Base-by-base conservation (phyloP, 2,888 invertebrate genomes). In the Eugnorisma glareosa region DNA sequence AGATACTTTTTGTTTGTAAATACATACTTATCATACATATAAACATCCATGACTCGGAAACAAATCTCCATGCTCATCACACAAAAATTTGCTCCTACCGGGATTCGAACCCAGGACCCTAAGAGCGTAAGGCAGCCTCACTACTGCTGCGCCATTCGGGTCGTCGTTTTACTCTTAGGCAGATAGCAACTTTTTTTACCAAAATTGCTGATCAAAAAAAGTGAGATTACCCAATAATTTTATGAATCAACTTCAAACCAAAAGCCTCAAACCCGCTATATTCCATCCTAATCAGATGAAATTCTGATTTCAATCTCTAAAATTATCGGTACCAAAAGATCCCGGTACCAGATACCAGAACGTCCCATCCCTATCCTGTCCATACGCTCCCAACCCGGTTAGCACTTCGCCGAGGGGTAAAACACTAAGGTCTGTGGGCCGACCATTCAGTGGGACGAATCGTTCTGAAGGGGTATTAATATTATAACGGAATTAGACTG, bases 371-470 rank as follows among this genome's bases (percentile, higher is more conserved):
- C 48, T 83, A 80, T 40, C 63, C 40, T 70, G 70, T 77, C 77
- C 59, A 74, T 83, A 64, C 57, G 40, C 72, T 75, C 48, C 45
- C 84, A 76, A 89, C 88, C 87, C 80, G 88, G 89, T 89, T 89
- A 90, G 86, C 81, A 67, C 72, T 76, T 51, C 75, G 89, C 86
- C 86, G 78, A 61, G 72, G 81, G 89, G 84, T 81, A 75, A 79
- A 86, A 77, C 77, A 79, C 73, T 81, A 87, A 91, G 90, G 88
- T 90, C 84, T 86, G 87, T 90, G 83, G 89, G 89, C 79, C 86
- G 84, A 76, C 82, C 85, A 86, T 82, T 84, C 87, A 88, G 84
- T 82, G 88, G 83, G 85, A 86, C 89, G 87, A 88, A 86, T 83
- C 85, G 87, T 37, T 78, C 82, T 88, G 85, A 86, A 88, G 81